Conservation (phyloP, 2,888 invertebrate species). For the Dromius quadrimaculatus region DNA sequence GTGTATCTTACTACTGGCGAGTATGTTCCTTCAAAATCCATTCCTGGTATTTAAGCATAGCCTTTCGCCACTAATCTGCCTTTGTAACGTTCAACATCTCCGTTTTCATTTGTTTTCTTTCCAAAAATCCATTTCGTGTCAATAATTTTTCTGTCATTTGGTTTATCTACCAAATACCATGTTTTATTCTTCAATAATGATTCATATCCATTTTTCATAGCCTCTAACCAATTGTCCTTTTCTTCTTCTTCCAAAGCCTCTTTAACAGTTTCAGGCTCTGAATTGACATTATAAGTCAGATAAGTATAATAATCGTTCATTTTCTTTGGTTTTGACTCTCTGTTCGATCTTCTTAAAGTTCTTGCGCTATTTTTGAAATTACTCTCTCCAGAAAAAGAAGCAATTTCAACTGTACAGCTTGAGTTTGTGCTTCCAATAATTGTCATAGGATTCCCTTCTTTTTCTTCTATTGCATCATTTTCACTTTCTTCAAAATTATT, state of each 20-base stretch:
- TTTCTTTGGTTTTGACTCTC: neutral
- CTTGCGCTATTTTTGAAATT: neutral
- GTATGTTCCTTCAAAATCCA: no score
- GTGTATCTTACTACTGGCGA: no score
- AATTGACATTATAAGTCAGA: neutral
- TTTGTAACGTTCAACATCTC: neutral
- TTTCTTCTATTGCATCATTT: neutral
- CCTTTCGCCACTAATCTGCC: neutral
- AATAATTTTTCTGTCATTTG: neutral
- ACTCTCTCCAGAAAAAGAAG: neutral
- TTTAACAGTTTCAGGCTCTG: conserved; percentile 13
- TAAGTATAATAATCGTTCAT: neutral
- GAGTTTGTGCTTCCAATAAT: neutral
- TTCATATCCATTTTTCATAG: conserved; percentile 41
- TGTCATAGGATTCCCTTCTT: neutral
- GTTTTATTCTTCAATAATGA: neutral
- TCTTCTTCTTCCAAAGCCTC: conserved; percentile 35
- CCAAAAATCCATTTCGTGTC: conserved; percentile 7
- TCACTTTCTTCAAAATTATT: no score
- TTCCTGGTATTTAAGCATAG: no score
- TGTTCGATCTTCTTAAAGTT: neutral
- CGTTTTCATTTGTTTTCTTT: neutral
- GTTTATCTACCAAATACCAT: neutral
- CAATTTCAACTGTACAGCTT: neutral
- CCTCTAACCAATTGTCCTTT: conserved; percentile 47